Conservation (phyloP, 2,888 invertebrate genomes). For the Tribolium freemani region DNA sequence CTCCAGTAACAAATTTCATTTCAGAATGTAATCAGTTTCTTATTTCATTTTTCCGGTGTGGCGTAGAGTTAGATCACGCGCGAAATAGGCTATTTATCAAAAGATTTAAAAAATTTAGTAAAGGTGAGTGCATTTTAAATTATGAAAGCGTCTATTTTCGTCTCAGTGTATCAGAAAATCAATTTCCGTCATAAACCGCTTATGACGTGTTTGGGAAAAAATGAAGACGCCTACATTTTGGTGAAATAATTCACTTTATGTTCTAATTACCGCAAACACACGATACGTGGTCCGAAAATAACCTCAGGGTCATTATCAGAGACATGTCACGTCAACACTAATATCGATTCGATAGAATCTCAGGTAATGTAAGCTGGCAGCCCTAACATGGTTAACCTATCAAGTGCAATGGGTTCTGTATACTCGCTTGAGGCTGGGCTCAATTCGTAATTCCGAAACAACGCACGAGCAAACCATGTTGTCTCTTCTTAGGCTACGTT, state of each 20-base stretch:
- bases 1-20: not conserved
- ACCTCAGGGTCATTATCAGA: constrained; percentile 7
- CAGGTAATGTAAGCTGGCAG: not conserved
- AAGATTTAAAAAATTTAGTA: not conserved
- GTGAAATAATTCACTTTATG: not conserved
- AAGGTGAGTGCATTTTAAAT: constrained; percentile 8
- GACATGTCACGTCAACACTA: constrained; percentile 8
- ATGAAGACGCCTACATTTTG: not conserved
- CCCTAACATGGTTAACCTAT: constrained; percentile 6
- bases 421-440: not conserved
- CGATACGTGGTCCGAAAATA: not conserved
- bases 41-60: not conserved
- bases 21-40: too few relatives aligned
- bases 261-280: not conserved
- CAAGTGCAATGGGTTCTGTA: constrained; percentile 4
- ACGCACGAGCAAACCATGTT: not conserved
- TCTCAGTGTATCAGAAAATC: not conserved
- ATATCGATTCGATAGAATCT: constrained; percentile 16
- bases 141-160: constrained; percentile 1
- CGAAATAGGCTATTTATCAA: not conserved
- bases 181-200: constrained; percentile 1
- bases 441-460: not conserved
- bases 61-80: not conserved
- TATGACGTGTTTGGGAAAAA: not conserved
- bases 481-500: constrained; percentile 8